phyloP scores from a whole-genome alignment of 2,113 vertebrate species.

The Coracopsis vasa region DNA sequence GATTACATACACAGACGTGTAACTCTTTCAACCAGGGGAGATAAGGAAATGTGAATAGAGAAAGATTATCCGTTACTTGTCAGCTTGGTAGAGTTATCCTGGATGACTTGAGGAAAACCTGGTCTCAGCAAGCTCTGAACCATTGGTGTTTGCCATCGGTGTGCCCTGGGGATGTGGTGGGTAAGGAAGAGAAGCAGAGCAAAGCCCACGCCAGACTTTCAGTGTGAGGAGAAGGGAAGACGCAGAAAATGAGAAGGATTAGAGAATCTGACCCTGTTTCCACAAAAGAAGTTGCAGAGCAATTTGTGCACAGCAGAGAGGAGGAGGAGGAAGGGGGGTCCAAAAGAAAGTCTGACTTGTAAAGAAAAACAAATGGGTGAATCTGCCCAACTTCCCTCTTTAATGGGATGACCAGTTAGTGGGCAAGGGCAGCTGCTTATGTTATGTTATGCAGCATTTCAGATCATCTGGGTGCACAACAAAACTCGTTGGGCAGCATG shows the following conservation, averaged over 20 bases:
- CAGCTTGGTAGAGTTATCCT: neutral
- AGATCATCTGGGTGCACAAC: neutral
- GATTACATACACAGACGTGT: neutral
- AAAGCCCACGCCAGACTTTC: neutral
- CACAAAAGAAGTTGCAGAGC: neutral
- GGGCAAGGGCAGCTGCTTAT: neutral
- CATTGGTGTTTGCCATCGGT: fast-evolving
- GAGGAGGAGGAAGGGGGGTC: neutral
- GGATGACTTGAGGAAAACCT: neutral
- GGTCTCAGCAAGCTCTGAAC: neutral
- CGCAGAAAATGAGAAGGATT: neutral
- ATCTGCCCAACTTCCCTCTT: neutral
- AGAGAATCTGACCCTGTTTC: neutral
- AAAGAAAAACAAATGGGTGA: fast-evolving
- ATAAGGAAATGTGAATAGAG: neutral
- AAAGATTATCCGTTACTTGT: neutral
- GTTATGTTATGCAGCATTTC: neutral
- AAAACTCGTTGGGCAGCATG: fast-evolving
- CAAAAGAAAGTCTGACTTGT: neutral
- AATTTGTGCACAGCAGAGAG: neutral
- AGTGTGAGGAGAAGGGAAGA: neutral
- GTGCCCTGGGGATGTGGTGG: neutral
- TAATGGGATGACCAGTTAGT: neutral
- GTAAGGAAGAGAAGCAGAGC: neutral
- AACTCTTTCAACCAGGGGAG: neutral